Evolutionary conservation across 2,888 invertebrate genomes (phyloP), one percentile per base, ranked within the genome.

Genomic region (Notodonta dromedarius): DNA sequence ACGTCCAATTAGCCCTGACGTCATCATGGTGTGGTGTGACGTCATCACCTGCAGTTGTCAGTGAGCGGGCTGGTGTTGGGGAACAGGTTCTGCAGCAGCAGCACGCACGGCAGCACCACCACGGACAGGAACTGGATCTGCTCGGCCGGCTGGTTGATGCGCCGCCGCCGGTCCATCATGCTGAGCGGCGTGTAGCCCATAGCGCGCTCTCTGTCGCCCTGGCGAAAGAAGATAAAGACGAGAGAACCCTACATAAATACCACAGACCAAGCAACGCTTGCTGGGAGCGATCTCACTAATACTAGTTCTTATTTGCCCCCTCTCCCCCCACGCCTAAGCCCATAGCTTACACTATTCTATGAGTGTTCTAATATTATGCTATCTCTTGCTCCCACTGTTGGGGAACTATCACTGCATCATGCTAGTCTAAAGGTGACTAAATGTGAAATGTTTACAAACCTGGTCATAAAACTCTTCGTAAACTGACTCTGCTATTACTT

Each of bases 71-170:
- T 73, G 9, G 94, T 94, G 77, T 94, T 94, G 2, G 95, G 94
- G 65, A 95, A 86, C 50, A 95, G 69, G 60, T 82, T 85, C 77
- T 91, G 90, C 71, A 95, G 82, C 70, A 95, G 82, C 74, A 94
- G 84, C 24, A 94, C 85, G 63, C 95, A 95, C 0, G 95, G 95
- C 74, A 95, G 80, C 66, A 95, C 94, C 57, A 95, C 94, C 46
- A 95, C 94, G 0, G 93, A 90, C 24, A 95, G 83, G 86, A 95
- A 95, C 80, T 95, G 94, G 16, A 95, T 94, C 89, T 96, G 95
- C 50, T 95, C 95, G 35, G 95, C 94, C 0, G 95, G 95, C 77
- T 95, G 94, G 80, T 93, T 92, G 65, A 89, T 73, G 66, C 89
- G 82, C 73, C 95, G 95, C 4, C 94, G 92, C 54, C 95, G 87